phyloP scores from a whole-genome alignment of 2,797 vertebrate species.

The Sebastes cheni region DNA sequence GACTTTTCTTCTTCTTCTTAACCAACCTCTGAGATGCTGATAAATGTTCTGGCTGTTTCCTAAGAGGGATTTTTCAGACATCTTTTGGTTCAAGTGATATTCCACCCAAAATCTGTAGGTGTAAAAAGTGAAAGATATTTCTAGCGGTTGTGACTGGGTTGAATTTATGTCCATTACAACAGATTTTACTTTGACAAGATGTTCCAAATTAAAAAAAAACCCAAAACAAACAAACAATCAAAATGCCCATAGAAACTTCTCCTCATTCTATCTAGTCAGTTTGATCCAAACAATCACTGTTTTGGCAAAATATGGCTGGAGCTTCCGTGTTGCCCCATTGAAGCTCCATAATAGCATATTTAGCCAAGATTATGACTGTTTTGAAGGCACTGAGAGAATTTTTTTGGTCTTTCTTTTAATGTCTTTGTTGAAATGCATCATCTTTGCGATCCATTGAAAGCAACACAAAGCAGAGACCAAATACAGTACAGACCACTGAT shows the following conservation, averaged over 20 bases:
- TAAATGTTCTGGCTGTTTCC: conserved; percentile 59
- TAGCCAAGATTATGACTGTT: not conserved
- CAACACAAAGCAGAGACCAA: conserved; percentile 27
- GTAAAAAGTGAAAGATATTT: not conserved
- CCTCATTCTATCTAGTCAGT: not conserved
- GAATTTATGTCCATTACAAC: not conserved
- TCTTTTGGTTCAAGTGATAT: conserved; percentile 32
- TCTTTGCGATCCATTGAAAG: not conserved
- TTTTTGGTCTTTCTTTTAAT: not conserved
- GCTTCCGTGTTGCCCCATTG: not conserved
- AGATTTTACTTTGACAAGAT: not conserved
- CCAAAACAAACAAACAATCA: no score
- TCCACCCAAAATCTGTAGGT: not conserved
- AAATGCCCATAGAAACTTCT: not conserved
- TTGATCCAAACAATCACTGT: not conserved
- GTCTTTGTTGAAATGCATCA: not conserved
- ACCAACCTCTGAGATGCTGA: conserved; percentile 63
- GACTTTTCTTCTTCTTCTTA: conserved; percentile 31
- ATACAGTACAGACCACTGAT: conserved; percentile 27
- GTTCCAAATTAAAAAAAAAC: not conserved
- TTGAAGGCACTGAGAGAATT: not conserved
- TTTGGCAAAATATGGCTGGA: not conserved
- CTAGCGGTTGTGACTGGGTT: not conserved
- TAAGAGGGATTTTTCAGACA: conserved; percentile 41
- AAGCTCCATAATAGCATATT: not conserved